Evolutionary conservation across 2,888 invertebrate species (phyloP).

Genomic region (Drosophila koepferae): DNA sequence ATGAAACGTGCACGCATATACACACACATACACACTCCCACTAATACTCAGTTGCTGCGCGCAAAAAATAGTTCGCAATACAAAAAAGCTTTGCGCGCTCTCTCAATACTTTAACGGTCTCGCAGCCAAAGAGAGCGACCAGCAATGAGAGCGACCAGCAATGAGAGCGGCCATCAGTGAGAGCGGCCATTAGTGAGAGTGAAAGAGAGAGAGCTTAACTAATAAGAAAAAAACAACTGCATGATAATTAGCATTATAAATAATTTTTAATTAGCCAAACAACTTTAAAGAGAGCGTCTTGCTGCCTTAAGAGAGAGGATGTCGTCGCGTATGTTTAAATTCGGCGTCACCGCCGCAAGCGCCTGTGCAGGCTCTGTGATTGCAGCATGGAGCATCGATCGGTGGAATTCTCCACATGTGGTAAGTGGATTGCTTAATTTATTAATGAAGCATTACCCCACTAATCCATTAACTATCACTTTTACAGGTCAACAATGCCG

Average conservation of each 20-base stretch:
- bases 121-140: conserved; percentile 7
- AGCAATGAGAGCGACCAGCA: conserved; percentile 2
- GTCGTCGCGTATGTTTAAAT: conserved; percentile 84
- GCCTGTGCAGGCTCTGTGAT: conserved; percentile 83
- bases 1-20: conserved; percentile 26
- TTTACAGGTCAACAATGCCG: conserved; percentile 81
- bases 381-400: conserved; percentile 82
- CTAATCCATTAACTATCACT: neutral
- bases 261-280: conserved; percentile 26
- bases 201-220: conserved; percentile 4
- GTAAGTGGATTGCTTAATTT: conserved; percentile 45
- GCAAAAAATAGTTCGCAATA: conserved; percentile 51
- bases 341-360: conserved; percentile 84
- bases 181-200: conserved; percentile 4
- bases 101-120: conserved; percentile 2
- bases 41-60: conserved; percentile 27
- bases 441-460: neutral
- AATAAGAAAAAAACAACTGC: neutral
- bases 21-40: neutral
- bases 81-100: conserved; percentile 45
- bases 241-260: conserved; percentile 18
- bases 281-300: conserved; percentile 19
- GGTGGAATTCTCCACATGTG: conserved; percentile 77
- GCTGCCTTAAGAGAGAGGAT: conserved; percentile 62
- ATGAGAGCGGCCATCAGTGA: conserved; percentile 1